These are phyloP conservation scores for Actinia tenebrosa DNA, from an alignment of 64 coral and sea anemone species.

Conservation along the genomic window DNA sequence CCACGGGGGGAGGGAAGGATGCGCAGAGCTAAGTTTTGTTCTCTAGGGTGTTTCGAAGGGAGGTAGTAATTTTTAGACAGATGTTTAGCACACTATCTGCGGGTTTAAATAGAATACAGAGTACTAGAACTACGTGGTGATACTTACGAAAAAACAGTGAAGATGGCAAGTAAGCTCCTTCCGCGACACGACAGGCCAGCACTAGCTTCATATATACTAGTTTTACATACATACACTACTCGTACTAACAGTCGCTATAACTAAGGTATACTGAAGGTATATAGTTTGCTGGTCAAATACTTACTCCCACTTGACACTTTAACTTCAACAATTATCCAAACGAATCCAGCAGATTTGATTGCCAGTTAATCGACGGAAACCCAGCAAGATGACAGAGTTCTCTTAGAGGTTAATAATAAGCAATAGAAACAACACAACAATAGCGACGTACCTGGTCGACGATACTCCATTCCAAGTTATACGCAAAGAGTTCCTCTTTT, in stretches of 20 bases:
- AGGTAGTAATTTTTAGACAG: too few relatives aligned
- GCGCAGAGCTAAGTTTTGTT: not conserved
- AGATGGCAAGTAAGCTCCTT: not conserved
- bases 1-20: not conserved
- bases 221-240: not conserved
- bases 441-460: conserved; percentile 85
- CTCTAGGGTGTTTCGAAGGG: too few relatives aligned
- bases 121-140: not conserved
- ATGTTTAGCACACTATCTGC: too few relatives aligned
- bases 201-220: not conserved
- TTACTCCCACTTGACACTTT: conserved; percentile 19
- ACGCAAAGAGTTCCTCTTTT: conserved; percentile 99
- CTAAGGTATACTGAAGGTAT: not conserved
- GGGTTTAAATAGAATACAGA: not conserved
- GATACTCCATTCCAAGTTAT: conserved; percentile 89
- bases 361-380: not conserved
- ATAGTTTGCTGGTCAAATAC: conserved; percentile 9
- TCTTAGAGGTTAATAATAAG: not conserved
- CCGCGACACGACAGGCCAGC: not conserved
- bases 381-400: conserved; percentile 6
- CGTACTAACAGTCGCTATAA: not conserved
- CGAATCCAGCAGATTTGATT: not conserved
- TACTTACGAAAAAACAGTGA: conserved; percentile 8
- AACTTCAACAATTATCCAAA: conserved; percentile 8
- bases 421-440: not conserved